Evolutionary conservation across 2,888 invertebrate species (phyloP).

Genomic region (Anoplius nigerrimus): DNA sequence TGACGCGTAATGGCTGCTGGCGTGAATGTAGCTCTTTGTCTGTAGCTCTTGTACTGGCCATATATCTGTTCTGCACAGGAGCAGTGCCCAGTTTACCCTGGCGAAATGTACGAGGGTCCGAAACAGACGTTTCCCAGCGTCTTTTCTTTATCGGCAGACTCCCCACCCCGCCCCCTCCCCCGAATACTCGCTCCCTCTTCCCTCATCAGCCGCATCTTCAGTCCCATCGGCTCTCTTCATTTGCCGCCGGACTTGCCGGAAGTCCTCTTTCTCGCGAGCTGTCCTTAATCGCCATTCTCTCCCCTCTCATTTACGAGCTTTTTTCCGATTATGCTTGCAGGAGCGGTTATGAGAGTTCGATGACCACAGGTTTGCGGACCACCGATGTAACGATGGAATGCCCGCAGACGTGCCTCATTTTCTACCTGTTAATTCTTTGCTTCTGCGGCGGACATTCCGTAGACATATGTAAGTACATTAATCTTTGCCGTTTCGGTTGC

Average conservation of each 20-base stretch:
- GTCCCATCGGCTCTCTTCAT: background rate
- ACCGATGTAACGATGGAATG: slow-evolving; percentile 67
- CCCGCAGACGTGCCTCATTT: slow-evolving; percentile 67
- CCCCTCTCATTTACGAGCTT: no score
- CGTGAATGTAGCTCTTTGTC: slow-evolving; percentile 74
- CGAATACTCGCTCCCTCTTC: slow-evolving; percentile 26
- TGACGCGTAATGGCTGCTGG: slow-evolving; percentile 74
- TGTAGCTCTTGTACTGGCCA: slow-evolving; percentile 60
- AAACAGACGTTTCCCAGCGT: slow-evolving; percentile 52
- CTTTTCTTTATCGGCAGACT: slow-evolving; percentile 35
- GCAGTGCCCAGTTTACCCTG: slow-evolving; percentile 66
- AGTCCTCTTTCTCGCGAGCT: slow-evolving; percentile 27
- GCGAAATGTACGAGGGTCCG: slow-evolving; percentile 60
- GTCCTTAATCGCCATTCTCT: slow-evolving; percentile 41
- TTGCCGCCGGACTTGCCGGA: slow-evolving; percentile 21
- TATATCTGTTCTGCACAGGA: slow-evolving; percentile 62
- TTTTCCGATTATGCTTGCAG: slow-evolving; percentile 55
- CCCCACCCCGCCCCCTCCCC: background rate
- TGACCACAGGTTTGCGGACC: slow-evolving; percentile 68
- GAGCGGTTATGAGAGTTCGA: slow-evolving; percentile 72
- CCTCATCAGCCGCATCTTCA: background rate
- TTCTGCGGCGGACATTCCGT: slow-evolving; percentile 66
- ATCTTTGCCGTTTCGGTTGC: background rate
- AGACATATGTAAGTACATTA: slow-evolving; percentile 71
- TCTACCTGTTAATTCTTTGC: slow-evolving; percentile 66